These are phyloP conservation scores for Nymphalis urticae DNA, from an alignment of 2,888 invertebrate species.

Conservation along the genomic window DNA sequence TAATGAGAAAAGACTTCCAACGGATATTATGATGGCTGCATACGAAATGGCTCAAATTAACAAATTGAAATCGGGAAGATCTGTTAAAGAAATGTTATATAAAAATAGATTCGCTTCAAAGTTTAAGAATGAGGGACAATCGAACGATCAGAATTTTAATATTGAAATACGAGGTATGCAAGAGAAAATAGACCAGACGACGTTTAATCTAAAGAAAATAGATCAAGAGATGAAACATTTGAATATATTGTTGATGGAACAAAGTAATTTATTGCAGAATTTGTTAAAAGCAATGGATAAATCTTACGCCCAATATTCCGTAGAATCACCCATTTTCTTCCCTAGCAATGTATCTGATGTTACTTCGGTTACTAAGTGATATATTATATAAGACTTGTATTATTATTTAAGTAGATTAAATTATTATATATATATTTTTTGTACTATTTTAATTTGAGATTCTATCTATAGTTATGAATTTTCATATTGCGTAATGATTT, in stretches of 20 bases:
- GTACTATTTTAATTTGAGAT: not conserved
- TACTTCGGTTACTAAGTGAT: constrained; percentile 39
- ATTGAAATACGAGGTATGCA: constrained; percentile 83
- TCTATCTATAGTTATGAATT: too few species aligned
- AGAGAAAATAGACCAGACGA: constrained; percentile 85
- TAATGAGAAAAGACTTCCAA: constrained; percentile 88
- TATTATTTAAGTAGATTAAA: constrained; percentile 3
- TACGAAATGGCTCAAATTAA: constrained; percentile 89
- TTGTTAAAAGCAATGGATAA: constrained; percentile 60
- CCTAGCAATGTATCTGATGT: constrained; percentile 51
- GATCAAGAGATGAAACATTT: constrained; percentile 86
- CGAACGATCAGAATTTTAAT: constrained; percentile 74
- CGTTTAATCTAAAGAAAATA: constrained; percentile 85
- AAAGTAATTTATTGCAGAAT: constrained; percentile 66
- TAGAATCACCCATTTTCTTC: constrained; percentile 63
- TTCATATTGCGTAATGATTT: too few species aligned
- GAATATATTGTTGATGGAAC: constrained; percentile 75
- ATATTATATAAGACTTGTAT: not conserved
- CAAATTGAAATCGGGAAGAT: constrained; percentile 84
- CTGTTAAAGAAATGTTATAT: constrained; percentile 82
- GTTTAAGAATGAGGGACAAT: constrained; percentile 80
- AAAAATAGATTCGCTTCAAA: constrained; percentile 83
- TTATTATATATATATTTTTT: not conserved
- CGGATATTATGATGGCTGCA: constrained; percentile 89
- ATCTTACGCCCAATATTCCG: constrained; percentile 52